phyloP scores from a whole-genome alignment of 2,888 invertebrate genomes.

The Nemotelus pantherinus region DNA sequence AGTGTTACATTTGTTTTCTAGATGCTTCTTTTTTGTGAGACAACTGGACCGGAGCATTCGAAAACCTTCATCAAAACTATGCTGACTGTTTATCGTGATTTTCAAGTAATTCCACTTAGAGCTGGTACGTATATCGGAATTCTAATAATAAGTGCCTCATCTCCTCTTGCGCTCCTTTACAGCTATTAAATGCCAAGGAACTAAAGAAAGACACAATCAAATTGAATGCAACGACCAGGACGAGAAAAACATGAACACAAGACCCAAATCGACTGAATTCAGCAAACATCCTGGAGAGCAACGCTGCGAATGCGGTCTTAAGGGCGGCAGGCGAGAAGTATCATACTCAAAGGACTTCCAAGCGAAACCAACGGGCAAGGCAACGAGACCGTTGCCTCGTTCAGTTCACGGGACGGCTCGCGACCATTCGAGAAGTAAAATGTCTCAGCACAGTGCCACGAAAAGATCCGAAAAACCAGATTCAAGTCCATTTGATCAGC shows the following conservation, averaged over 20 bases:
- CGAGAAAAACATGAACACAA: not conserved
- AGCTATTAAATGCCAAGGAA: not conserved
- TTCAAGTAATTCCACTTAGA: constrained; percentile 22
- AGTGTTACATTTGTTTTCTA: constrained; percentile 9
- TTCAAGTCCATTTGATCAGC: not conserved
- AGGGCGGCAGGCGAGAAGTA: not conserved
- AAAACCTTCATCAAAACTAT: constrained; percentile 27
- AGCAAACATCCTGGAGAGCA: no score
- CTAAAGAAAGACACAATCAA: not conserved
- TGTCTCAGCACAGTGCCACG: not conserved
- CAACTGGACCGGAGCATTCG: constrained; percentile 18
- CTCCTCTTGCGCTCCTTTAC: not conserved
- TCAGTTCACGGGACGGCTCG: not conserved
- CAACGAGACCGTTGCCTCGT: not conserved
- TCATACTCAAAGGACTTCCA: not conserved
- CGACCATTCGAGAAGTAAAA: not conserved
- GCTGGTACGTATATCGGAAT: not conserved
- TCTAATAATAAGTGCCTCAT: not conserved
- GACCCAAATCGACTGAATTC: no score
- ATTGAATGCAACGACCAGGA: not conserved
- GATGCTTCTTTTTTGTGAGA: constrained; percentile 30
- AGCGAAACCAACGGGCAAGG: not conserved
- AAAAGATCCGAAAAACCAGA: not conserved
- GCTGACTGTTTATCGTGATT: constrained; percentile 18
- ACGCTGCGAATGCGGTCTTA: no score